A percentile compares a stretch with the other conserved stretches of the same genome.
Conservation (phyloP, 2,113 vertebrate genomes). For the Saguinus imperator region DNA sequence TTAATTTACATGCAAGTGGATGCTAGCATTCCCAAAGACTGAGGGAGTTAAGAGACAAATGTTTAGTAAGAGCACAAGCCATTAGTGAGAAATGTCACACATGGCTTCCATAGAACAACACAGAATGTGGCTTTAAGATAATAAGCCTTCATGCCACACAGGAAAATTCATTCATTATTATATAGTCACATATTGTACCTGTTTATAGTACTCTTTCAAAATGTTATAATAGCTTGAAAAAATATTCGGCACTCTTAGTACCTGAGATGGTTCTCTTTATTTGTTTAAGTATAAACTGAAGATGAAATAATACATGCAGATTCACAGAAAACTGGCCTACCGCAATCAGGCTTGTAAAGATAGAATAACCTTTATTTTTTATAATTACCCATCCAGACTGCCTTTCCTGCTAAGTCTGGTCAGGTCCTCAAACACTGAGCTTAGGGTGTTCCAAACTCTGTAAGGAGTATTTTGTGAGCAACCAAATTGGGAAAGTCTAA, state of each 20-base stretch:
- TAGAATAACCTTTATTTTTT: neutral
- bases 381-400: neutral
- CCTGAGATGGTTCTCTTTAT: conserved; percentile 46
- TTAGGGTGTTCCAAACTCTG: neutral
- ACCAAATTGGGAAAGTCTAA: neutral
- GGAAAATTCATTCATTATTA: conserved; percentile 66
- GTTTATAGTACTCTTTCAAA: conserved; percentile 59
- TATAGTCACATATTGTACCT: conserved; percentile 55
- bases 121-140: conserved; percentile 41
- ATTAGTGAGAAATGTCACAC: conserved; percentile 68
- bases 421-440: neutral
- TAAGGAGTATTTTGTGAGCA: neutral
- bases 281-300: conserved; percentile 53
- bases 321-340: neutral
- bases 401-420: neutral
- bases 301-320: conserved; percentile 31
- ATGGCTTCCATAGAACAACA: conserved; percentile 20
- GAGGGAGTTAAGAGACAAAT: conserved; percentile 49
- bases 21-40: conserved; percentile 27
- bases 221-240: conserved; percentile 69
- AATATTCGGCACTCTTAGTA: conserved; percentile 65
- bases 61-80: conserved; percentile 50
- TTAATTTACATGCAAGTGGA: conserved; percentile 53
- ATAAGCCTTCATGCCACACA: conserved; percentile 26
- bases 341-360: neutral